Conservation (phyloP, 2,113 vertebrate genomes). For the Narcine bancroftii region DNA sequence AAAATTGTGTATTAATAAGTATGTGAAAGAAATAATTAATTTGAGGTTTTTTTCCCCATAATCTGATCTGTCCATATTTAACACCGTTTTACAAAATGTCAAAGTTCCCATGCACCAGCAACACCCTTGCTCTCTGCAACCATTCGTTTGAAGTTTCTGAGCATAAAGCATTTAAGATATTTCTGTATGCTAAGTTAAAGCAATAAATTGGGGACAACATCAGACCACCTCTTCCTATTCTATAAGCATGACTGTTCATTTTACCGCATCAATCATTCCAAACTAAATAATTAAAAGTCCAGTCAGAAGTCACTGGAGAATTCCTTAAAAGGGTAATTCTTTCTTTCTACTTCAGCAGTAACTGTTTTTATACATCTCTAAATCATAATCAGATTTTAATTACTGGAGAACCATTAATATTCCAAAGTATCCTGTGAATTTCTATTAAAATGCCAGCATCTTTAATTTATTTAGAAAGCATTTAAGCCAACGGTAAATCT, state of each 20-base stretch:
- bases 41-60: too few relatives aligned
- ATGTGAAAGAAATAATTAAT: not conserved
- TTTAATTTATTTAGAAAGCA: not conserved
- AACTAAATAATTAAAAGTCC: constrained; percentile 7
- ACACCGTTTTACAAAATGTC: not conserved
- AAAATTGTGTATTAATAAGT: not conserved
- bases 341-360: constrained; percentile 7
- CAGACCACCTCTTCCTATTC: not conserved
- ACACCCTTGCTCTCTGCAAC: not conserved
- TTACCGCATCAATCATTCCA: constrained; percentile 7
- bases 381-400: constrained; percentile 25
- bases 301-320: constrained; percentile 7
- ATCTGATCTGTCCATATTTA: not conserved
- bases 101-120: not conserved
- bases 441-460: constrained; percentile 2
- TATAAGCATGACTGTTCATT: not conserved
- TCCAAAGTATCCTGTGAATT: not conserved
- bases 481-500: not conserved
- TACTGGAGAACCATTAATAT: not conserved
- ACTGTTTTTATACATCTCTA: not conserved
- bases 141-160: not conserved
- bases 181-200: not conserved
- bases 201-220: constrained; percentile 11
- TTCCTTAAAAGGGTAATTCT: not conserved
- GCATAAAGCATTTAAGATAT: constrained; percentile 3